Conservation (phyloP, 2,797 vertebrate species). For the Typhlichthys subterraneus region DNA sequence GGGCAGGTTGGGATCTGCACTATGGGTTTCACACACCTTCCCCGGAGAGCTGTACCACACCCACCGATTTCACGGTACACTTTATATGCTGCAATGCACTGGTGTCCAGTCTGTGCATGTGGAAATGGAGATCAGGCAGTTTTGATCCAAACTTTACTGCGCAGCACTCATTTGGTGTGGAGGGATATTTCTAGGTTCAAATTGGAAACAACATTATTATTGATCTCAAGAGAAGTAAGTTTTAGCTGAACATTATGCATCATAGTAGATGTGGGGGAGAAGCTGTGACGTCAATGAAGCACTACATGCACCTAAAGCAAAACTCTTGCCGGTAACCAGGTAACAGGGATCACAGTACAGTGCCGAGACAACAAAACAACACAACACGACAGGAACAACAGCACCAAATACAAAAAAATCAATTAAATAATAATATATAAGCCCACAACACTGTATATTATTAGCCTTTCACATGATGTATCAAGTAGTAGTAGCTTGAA, state of each 20-base stretch:
- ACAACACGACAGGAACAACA: constrained; percentile 42
- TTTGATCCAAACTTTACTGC: neutral
- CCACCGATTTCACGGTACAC: neutral
- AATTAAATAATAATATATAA: too few species aligned
- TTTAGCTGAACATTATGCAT: neutral
- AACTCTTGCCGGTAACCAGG: constrained; percentile 74
- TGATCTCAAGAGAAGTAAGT: too few species aligned
- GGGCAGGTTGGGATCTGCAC: constrained; percentile 10
- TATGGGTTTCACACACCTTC: constrained; percentile 5
- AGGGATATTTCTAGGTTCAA: too few species aligned
- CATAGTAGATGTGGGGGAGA: constrained; percentile 47
- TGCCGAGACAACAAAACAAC: constrained; percentile 55
- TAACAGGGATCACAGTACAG: constrained; percentile 67
- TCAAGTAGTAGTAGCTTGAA: too few species aligned
- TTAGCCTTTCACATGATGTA: too few species aligned
- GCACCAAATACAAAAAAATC: constrained; percentile 7
- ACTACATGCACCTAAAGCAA: constrained; percentile 68
- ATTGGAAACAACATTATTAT: too few species aligned
- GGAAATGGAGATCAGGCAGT: neutral
- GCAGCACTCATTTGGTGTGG: neutral
- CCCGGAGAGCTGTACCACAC: neutral
- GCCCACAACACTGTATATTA: too few species aligned
- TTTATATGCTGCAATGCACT: neutral
- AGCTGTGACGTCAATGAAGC: constrained; percentile 77
- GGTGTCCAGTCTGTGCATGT: neutral